phyloP scores from a whole-genome alignment of 2,113 vertebrate species.

The Platysternon megacephalum region DNA sequence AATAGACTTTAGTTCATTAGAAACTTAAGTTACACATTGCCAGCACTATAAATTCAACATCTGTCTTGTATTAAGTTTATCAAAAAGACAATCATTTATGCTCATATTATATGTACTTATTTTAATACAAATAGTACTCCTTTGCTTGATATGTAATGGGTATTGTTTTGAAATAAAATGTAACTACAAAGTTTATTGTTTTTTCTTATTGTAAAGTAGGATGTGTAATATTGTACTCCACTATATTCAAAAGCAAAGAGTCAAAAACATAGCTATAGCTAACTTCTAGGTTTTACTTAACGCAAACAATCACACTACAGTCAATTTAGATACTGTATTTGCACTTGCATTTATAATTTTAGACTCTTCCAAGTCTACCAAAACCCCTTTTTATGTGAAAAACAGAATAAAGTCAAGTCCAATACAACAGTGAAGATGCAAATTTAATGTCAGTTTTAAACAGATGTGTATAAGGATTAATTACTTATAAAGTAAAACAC shows the following conservation, averaged over 20 bases:
- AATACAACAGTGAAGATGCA: conserved; percentile 66
- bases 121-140: background rate
- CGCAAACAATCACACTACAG: background rate
- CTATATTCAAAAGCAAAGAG: background rate
- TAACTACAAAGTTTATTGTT: background rate
- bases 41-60: background rate
- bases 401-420: conserved; percentile 40
- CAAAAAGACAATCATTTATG: background rate
- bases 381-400: conserved; percentile 44
- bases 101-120: background rate
- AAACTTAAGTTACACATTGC: background rate
- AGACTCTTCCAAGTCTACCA: conserved; percentile 37
- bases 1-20: conserved; percentile 3
- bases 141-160: background rate
- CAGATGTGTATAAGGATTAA: conserved; percentile 85
- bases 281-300: fast-evolving
- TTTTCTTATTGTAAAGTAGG: background rate
- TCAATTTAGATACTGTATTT: background rate
- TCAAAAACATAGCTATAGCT: background rate
- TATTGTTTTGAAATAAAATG: background rate
- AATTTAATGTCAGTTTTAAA: conserved; percentile 77
- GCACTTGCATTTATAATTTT: conserved; percentile 40
- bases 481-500: conserved; percentile 83
- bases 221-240: background rate
- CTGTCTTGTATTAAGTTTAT: conserved; percentile 5